Conservation (phyloP, 1,140 invertebrate genomes). For the Pachypeltis micranthus region DNA sequence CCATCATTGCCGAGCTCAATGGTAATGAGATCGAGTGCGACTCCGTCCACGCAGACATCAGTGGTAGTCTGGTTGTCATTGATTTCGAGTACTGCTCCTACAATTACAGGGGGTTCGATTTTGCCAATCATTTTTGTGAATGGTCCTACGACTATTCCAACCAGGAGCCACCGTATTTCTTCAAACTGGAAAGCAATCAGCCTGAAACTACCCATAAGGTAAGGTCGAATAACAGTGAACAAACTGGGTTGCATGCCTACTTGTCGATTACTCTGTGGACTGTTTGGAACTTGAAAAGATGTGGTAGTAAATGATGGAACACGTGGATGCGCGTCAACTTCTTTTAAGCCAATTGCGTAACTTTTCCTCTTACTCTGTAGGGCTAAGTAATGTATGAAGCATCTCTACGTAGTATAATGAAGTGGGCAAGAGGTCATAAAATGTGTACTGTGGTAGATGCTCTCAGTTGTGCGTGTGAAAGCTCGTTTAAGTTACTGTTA, state of each 20-base stretch:
- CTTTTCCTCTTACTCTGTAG: too few relatives aligned
- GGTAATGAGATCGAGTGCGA: not conserved
- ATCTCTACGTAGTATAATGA: too few relatives aligned
- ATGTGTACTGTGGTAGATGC: too few relatives aligned
- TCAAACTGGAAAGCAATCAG: conserved; percentile 46
- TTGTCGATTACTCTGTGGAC: not conserved
- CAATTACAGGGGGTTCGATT: conserved; percentile 84
- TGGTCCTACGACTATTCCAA: conserved; percentile 85
- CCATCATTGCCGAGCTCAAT: not conserved
- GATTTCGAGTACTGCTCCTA: conserved; percentile 91
- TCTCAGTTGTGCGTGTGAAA: too few relatives aligned
- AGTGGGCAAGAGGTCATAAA: too few relatives aligned
- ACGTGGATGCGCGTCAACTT: too few relatives aligned
- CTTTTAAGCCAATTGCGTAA: too few relatives aligned
- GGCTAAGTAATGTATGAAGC: too few relatives aligned
- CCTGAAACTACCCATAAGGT: conserved; percentile 70
- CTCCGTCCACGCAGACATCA: not conserved
- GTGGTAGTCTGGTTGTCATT: conserved; percentile 54
- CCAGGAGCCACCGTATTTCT: conserved; percentile 64
- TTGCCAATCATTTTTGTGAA: conserved; percentile 92
- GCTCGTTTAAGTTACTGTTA: too few relatives aligned
- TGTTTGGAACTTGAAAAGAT: too few relatives aligned
- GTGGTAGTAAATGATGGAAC: too few relatives aligned
- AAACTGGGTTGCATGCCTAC: not conserved
- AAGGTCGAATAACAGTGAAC: conserved; percentile 26